A percentile compares a stretch with the other conserved stretches of the same genome.
Conservation (phyloP, 2,888 invertebrate species). For the Cylindroiulus punctatus region DNA sequence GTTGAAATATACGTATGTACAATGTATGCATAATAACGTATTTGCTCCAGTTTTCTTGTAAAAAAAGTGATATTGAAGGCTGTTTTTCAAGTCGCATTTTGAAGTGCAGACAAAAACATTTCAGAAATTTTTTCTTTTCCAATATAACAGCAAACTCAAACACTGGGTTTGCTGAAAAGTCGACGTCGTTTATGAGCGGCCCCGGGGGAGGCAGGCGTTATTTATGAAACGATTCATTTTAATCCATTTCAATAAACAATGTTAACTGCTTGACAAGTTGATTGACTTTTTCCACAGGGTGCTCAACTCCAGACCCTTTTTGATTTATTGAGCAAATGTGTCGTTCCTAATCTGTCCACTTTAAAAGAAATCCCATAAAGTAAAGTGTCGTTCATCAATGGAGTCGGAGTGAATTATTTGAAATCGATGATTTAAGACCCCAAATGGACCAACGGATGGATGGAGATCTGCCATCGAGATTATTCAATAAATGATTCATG, state of each 20-base stretch:
- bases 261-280: slow-evolving; percentile 26
- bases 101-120: too few species aligned
- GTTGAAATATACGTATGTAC: too few species aligned
- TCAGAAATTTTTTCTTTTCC: too few species aligned
- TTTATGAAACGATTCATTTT: not conserved
- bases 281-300: not conserved
- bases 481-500: slow-evolving; percentile 23
- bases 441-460: not conserved
- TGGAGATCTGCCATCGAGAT: not conserved
- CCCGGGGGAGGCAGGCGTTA: not conserved
- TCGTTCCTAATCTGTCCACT: slow-evolving; percentile 14
- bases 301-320: not conserved
- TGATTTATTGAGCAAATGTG: slow-evolving; percentile 7
- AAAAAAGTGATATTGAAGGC: too few species aligned
- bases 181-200: too few species aligned
- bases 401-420: slow-evolving; percentile 32
- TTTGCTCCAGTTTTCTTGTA: too few species aligned
- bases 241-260: slow-evolving; percentile 16
- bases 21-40: too few species aligned
- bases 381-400: slow-evolving; percentile 25
- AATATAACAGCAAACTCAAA: too few species aligned
- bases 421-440: slow-evolving; percentile 32
- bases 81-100: too few species aligned
- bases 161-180: too few species aligned
- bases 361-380: slow-evolving; percentile 26